Conservation (phyloP, 2,888 invertebrate genomes). For the Drosophila buzzatii region DNA sequence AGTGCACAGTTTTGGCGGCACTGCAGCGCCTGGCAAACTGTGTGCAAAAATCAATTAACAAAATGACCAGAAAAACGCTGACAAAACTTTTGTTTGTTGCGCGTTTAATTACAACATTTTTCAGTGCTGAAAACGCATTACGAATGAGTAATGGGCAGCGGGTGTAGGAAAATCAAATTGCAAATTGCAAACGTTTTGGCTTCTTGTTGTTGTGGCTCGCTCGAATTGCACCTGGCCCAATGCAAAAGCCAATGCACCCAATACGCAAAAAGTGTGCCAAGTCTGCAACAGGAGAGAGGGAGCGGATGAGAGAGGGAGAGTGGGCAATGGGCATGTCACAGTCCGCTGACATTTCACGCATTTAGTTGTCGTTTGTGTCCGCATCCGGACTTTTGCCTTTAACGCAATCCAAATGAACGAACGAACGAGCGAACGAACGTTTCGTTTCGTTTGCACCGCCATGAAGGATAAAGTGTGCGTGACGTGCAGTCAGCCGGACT, state of each 20-base stretch:
- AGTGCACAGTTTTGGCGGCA: slow-evolving; percentile 52
- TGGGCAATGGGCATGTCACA: slow-evolving; percentile 30
- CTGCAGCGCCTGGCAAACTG: slow-evolving; percentile 28
- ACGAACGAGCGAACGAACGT: slow-evolving; percentile 22
- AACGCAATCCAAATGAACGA: slow-evolving; percentile 64
- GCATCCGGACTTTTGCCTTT: slow-evolving; percentile 56
- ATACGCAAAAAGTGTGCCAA: slow-evolving; percentile 40
- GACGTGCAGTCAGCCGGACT: slow-evolving; percentile 54
- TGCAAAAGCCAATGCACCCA: slow-evolving; percentile 43
- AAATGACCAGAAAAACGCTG: slow-evolving; percentile 32
- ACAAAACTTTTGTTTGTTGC: slow-evolving; percentile 36
- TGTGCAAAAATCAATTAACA: slow-evolving; percentile 48
- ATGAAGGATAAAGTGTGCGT: slow-evolving; percentile 68
- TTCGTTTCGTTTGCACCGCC: slow-evolving; percentile 23
- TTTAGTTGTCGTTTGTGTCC: slow-evolving; percentile 46
- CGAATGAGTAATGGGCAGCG: neutral
- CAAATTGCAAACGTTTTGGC: slow-evolving; percentile 35
- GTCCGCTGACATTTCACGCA: slow-evolving; percentile 53
- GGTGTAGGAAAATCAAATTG: slow-evolving; percentile 46
- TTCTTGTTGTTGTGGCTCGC: slow-evolving; percentile 18
- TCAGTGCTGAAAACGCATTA: neutral
- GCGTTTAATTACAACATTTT: slow-evolving; percentile 47
- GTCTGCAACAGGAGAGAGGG: neutral
- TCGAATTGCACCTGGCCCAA: slow-evolving; percentile 20
- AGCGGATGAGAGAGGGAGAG: neutral